Evolutionary conservation across 2,113 vertebrate species (phyloP).

Genomic region (Sylvia atricapilla): DNA sequence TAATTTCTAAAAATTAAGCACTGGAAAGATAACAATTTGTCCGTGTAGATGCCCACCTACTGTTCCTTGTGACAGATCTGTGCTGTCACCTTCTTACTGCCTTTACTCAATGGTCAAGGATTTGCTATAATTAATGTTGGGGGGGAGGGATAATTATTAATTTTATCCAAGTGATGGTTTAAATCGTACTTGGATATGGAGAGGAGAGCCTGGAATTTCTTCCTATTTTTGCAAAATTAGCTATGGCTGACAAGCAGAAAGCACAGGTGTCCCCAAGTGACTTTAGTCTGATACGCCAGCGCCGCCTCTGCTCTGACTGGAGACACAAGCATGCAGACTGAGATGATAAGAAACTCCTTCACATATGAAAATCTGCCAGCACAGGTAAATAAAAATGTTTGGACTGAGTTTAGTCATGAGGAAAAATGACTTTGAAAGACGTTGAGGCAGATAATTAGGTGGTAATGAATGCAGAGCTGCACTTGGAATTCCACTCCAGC

Average conservation of each 20-base stretch:
- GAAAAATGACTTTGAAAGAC: slow-evolving; percentile 50
- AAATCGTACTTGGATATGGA: background rate
- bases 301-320: background rate
- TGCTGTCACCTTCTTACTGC: background rate
- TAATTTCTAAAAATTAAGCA: background rate
- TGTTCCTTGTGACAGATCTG: background rate
- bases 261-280: background rate
- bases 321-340: background rate
- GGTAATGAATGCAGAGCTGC: slow-evolving; percentile 58
- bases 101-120: background rate
- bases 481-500: slow-evolving; percentile 66
- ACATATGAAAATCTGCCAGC: slow-evolving; percentile 36
- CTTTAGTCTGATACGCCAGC: background rate
- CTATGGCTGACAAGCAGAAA: background rate
- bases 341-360: background rate
- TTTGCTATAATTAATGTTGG: background rate
- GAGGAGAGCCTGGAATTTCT: background rate
- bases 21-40: background rate
- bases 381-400: slow-evolving; percentile 63
- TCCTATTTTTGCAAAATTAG: background rate
- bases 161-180: background rate
- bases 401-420: slow-evolving; percentile 25
- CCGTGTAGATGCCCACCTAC: background rate
- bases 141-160: background rate
- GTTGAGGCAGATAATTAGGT: slow-evolving; percentile 64